A percentile compares a stretch with the other conserved stretches of the same genome.
phyloP scores from a whole-genome alignment of 2,888 invertebrate species.

The Hirudinaria manillensis region DNA sequence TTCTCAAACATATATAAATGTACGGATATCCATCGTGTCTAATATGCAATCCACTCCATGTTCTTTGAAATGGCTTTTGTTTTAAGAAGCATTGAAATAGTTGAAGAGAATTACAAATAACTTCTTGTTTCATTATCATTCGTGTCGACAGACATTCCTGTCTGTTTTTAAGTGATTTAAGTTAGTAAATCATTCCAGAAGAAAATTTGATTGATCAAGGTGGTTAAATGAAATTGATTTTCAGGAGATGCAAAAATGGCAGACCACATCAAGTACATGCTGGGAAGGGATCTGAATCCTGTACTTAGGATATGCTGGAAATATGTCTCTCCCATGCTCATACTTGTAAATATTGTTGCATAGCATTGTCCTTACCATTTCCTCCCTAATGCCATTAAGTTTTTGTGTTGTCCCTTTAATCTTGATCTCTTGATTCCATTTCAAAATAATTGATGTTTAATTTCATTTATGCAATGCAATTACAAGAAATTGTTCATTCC shows the following conservation, averaged over 20 bases:
- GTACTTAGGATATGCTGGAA: conserved; percentile 41
- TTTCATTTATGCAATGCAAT: not conserved
- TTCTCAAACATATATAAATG: too few species aligned
- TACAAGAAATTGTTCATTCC: conserved; percentile 15
- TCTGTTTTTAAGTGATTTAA: too few species aligned
- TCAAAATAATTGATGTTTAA: not conserved
- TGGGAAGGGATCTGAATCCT: conserved; percentile 31
- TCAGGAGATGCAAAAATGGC: conserved; percentile 38
- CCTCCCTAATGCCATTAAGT: not conserved
- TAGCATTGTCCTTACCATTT: not conserved
- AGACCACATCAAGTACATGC: conserved; percentile 39
- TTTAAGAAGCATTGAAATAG: too few species aligned
- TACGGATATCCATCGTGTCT: too few species aligned
- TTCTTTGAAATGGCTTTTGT: too few species aligned
- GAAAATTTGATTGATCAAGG: not conserved
- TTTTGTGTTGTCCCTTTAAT: not conserved
- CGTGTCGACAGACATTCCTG: too few species aligned
- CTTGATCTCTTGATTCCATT: not conserved
- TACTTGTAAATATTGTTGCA: conserved; percentile 40
- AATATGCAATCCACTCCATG: too few species aligned
- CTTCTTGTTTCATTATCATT: too few species aligned
- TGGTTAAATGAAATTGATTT: conserved; percentile 7
- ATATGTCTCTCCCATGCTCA: conserved; percentile 43
- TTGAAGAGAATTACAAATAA: too few species aligned
- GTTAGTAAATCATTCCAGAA: not conserved